Evolutionary conservation across 92 coral and sea anemone species (phyloP), one percentile per base, ranked within the genome.

Genomic region (Diadumene lineata): DNA sequence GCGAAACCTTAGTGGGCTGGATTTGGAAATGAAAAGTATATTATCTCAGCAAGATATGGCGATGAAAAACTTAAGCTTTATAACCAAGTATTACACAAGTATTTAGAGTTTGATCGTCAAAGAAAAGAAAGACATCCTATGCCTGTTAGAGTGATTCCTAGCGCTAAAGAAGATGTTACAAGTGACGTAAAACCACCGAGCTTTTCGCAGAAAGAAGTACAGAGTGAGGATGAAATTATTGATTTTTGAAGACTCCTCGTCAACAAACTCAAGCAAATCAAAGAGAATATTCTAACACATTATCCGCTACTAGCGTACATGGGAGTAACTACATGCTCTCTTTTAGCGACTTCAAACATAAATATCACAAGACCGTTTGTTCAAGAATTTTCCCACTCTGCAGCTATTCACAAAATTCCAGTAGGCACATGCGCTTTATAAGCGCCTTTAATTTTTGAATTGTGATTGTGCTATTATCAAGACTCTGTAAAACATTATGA

Each of bases 41-140:
- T 43, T 82, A 31, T 43, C 73, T 0, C 78, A 70, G 15, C 44
- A 50, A 18, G 87, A 82, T 48, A 46, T 82, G 43, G 43, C 31
- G 87, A 82, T 19, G 82, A 56, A 28, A 82, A 82, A 32, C 70
- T 62, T 1, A 67, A 58, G 31, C 63, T 82, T 0, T 82, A 82
- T 46, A 68, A 82, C 60, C 81, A 75, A 31, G 43, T 66, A 0
- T n/a, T 82, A 57, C 81, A 82, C 25, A 64, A 73, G 18, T 82
- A 75, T 46, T 34, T 82, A 26, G 72, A 69, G 38, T 82, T 33
- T 56, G 44, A 58, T 17, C 70, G 57, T 18, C 73, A 68, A 26
- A 38, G 64, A 56, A 16, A 33, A 56, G 56, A 25, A 30, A 34
- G 68, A 16, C 17, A 43, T 21, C 73, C 73, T 0, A 57, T 68